Base-by-base conservation (phyloP, 2,797 vertebrate species). In the Carduelis carduelis region DNA sequence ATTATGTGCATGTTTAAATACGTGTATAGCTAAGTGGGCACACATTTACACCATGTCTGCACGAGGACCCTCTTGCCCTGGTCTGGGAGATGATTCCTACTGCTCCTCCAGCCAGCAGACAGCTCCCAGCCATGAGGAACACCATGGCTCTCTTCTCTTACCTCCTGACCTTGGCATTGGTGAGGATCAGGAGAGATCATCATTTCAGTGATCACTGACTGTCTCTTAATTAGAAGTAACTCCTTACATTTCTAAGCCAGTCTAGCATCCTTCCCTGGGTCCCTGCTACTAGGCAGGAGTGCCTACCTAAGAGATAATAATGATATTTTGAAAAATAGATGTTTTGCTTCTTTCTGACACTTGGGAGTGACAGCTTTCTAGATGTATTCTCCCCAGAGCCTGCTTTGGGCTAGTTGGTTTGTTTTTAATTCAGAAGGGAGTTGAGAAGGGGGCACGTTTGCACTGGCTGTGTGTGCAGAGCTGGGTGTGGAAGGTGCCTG, bases 1-100 rank as follows among this genome's bases (percentile, higher is more conserved):
- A 46, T 90, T 49, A 69, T 63, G 35, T 82, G 55, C 24, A 24
- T 87, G 35, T 87, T 93, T 89, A 83, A 87, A 59, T 81, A 41
- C 49, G 35, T 89, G 76, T 86, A 34, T 64, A 56, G 46, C 28
- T 65, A 81, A 72, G 43, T 44, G 63, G 57, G 26, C 65, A 81
- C 53, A 63, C 61, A 15, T 86, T 95, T 56, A 39, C 55, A 32
- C 69, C 1, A 0, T 85, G 55, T 34, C 30, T n/a, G 23, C 26
- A 37, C 0, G 0, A 78, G 59, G 37, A n/a, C 6, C 12, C 26
- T 60, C 23, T 70, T 76, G 65, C 50, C 3, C 1, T 20, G 43
- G 13, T 47, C 22, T 9, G 24, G 53, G 53, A 71, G 24, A 34
- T 41, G 41, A 44, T 47, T 60, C 32, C n/a, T 27, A 13, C 16